These are phyloP conservation scores for Stictonetta naevosa DNA, from an alignment of 2,113 vertebrate genomes.

Conservation along the genomic window DNA sequence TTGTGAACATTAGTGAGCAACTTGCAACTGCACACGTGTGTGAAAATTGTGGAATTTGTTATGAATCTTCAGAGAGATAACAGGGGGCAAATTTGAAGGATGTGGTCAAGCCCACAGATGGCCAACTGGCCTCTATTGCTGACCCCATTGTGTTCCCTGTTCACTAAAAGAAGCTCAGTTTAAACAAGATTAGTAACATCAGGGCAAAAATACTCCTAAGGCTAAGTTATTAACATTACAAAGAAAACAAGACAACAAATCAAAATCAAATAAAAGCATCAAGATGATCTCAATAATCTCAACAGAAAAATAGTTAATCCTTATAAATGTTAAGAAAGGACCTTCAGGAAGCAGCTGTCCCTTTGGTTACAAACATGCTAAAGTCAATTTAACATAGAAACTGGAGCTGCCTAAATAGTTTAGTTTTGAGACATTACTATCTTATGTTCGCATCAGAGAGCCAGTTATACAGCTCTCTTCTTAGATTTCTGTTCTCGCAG, in stretches of 20 bases:
- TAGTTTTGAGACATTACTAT: slow-evolving; percentile 49
- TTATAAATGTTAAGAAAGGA: not conserved
- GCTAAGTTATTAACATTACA: not conserved
- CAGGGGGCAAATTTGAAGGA: not conserved
- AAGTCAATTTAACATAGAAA: slow-evolving; percentile 40
- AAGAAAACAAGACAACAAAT: slow-evolving; percentile 2
- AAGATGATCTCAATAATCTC: slow-evolving; percentile 4
- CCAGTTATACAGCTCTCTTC: not conserved
- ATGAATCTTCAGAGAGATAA: not conserved
- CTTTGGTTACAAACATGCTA: slow-evolving; percentile 15
- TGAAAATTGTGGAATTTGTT: not conserved
- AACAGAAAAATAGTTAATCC: slow-evolving; percentile 13
- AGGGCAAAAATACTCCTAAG: not conserved
- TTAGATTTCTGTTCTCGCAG: slow-evolving; percentile 6
- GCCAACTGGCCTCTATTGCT: not conserved
- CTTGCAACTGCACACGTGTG: not conserved
- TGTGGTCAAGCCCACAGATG: not conserved
- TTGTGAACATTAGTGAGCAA: not conserved
- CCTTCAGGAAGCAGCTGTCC: slow-evolving; percentile 36
- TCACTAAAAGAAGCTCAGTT: not conserved
- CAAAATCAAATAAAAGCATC: not conserved
- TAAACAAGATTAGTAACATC: not conserved
- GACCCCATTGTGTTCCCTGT: not conserved
- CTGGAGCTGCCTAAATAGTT: slow-evolving; percentile 47
- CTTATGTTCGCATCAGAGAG: slow-evolving; percentile 33